Conservation (phyloP, 2,797 vertebrate genomes). For the Anguilla anguilla region DNA sequence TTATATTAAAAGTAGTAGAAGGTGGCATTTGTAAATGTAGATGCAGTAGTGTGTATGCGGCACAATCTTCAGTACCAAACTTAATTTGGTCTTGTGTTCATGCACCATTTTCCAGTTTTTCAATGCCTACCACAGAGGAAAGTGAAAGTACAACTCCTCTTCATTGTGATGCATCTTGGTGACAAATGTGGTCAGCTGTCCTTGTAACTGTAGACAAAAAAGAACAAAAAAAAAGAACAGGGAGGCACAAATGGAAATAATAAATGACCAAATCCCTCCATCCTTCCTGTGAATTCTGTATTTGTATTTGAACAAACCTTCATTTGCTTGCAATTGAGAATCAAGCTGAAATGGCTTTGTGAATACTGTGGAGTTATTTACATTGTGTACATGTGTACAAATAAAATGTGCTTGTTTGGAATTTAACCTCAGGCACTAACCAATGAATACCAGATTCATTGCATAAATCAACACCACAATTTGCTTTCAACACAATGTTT, state of each 20-base stretch:
- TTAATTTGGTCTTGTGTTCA: neutral
- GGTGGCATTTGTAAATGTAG: too few species aligned
- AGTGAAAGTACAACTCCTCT: neutral
- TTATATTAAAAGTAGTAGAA: too few species aligned
- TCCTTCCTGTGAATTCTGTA: neutral
- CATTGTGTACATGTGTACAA: neutral
- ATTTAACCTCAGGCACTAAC: neutral
- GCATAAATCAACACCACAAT: neutral
- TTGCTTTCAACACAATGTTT: neutral
- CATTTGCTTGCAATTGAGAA: neutral
- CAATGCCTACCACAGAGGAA: neutral
- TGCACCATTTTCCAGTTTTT: neutral
- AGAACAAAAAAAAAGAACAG: too few species aligned
- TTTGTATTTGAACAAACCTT: neutral
- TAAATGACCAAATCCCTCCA: neutral
- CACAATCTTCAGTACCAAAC: neutral
- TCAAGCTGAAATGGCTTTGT: neutral
- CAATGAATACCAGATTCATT: neutral
- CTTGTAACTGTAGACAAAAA: neutral
- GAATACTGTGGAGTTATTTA: neutral
- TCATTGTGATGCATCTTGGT: neutral
- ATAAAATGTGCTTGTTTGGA: neutral
- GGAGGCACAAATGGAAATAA: neutral
- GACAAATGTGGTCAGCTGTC: neutral
- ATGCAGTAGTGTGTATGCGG: neutral